These are phyloP conservation scores for Ctenosaura bakeri DNA, from an alignment of 2,797 vertebrate species.

Conservation along the genomic window DNA sequence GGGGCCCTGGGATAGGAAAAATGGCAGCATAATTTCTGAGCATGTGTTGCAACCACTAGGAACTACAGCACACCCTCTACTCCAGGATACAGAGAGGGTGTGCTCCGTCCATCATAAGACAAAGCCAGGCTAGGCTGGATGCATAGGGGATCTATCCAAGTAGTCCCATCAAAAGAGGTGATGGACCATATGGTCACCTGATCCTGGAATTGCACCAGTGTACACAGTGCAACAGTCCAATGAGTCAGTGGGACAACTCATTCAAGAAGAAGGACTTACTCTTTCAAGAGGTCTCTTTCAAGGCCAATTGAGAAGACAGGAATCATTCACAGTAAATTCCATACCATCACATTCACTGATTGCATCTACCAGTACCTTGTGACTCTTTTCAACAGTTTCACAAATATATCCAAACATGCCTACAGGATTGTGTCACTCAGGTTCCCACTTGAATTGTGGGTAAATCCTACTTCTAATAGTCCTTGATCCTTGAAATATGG, in stretches of 20 bases:
- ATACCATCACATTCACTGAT: not conserved
- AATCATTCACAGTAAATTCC: not conserved
- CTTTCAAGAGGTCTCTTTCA: not conserved
- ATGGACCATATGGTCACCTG: not conserved
- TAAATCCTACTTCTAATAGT: too few relatives aligned
- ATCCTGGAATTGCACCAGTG: not conserved
- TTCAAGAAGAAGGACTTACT: not conserved
- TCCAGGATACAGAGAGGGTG: not conserved
- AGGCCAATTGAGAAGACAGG: not conserved
- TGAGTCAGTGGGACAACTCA: not conserved
- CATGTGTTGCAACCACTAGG: not conserved
- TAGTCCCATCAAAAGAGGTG: not conserved
- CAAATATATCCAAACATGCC: not conserved
- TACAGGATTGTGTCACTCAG: too few relatives aligned
- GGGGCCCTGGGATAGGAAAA: not conserved
- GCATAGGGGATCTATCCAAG: not conserved
- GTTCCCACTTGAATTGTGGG: too few relatives aligned
- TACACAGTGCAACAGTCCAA: not conserved
- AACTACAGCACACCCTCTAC: not conserved
- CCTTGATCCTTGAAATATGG: not conserved
- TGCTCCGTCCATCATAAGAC: not conserved
- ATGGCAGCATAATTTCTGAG: not conserved
- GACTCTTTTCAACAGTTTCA: not conserved
- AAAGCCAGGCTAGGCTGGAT: not conserved
- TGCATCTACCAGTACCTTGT: not conserved